Percentiles rank a stretch among this genome's conserved stretches.
These are phyloP conservation scores for Larimichthys crocea DNA, from an alignment of 2,113 vertebrate species.

Conservation along the genomic window DNA sequence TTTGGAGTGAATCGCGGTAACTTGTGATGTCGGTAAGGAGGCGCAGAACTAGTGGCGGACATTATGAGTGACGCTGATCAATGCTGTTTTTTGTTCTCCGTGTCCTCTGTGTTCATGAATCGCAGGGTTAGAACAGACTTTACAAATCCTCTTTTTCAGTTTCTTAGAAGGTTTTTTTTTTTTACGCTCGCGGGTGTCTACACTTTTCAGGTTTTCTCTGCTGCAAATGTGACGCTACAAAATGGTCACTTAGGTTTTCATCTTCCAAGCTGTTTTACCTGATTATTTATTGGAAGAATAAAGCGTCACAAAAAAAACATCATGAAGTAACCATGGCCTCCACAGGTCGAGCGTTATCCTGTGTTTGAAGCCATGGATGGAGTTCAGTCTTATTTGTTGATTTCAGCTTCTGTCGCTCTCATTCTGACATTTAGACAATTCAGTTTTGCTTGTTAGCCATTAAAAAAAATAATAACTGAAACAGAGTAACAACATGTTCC, in stretches of 20 bases:
- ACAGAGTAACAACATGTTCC: not conserved
- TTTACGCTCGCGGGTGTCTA: not conserved
- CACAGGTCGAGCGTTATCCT: not conserved
- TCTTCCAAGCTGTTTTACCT: not conserved
- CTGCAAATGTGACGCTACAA: slow-evolving; percentile 9
- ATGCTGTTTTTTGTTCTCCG: slow-evolving; percentile 7
- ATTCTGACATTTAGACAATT: not conserved
- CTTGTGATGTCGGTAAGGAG: not conserved
- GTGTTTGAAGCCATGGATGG: not conserved
- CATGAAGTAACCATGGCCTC: not conserved
- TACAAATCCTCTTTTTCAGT: not conserved
- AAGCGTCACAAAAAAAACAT: not conserved
- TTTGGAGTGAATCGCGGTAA: not conserved
- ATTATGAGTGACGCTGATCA: slow-evolving; percentile 9
- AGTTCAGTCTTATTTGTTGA: not conserved
- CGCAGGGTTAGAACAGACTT: slow-evolving; percentile 7
- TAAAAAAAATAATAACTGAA: not conserved
- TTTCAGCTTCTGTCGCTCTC: not conserved
- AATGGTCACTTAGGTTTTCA: not conserved
- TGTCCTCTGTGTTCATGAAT: slow-evolving; percentile 2
- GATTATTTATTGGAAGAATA: slow-evolving; percentile 5
- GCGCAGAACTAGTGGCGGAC: not conserved
- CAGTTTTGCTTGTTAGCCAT: not conserved
- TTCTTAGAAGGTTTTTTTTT: not conserved
- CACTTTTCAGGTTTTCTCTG: not conserved